phyloP scores from a whole-genome alignment of 2,888 invertebrate genomes.

The Yponomeuta evonymella region DNA sequence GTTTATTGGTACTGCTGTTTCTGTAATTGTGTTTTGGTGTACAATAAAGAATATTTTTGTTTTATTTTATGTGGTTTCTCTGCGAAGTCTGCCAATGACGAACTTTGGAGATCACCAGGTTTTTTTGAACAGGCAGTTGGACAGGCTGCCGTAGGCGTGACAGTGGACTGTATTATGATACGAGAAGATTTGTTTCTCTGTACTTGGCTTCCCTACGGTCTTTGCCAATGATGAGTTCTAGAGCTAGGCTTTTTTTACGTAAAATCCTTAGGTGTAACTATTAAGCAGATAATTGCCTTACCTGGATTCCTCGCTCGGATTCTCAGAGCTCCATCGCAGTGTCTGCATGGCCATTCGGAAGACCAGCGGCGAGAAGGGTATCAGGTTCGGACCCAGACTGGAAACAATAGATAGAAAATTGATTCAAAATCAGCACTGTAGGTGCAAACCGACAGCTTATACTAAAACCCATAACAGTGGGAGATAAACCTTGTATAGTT shows the following conservation, averaged over 20 bases:
- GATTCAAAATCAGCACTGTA: background rate
- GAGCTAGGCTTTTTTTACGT: background rate
- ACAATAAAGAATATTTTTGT: no score
- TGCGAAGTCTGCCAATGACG: conserved; percentile 21
- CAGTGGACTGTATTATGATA: conserved; percentile 45
- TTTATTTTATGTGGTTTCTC: no score
- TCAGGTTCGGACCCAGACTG: conserved; percentile 58
- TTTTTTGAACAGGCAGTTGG: conserved; percentile 1
- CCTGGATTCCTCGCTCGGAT: conserved; percentile 45
- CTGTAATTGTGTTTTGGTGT: no score
- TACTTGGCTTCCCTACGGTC: no score
- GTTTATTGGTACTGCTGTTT: no score
- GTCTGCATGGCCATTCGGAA: conserved; percentile 59
- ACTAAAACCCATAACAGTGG: no score
- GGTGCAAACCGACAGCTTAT: no score
- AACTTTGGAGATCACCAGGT: conserved; percentile 32
- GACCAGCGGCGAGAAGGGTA: conserved; percentile 57
- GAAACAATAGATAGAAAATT: conserved; percentile 22
- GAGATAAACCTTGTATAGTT: no score
- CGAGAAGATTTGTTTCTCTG: background rate
- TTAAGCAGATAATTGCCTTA: conserved; percentile 21
- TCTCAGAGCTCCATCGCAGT: conserved; percentile 55
- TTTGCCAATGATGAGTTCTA: no score
- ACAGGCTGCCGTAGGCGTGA: conserved; percentile 44
- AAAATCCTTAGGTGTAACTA: background rate